Base-by-base conservation (phyloP, 2,888 invertebrate species). In the Abrostola tripartita region DNA sequence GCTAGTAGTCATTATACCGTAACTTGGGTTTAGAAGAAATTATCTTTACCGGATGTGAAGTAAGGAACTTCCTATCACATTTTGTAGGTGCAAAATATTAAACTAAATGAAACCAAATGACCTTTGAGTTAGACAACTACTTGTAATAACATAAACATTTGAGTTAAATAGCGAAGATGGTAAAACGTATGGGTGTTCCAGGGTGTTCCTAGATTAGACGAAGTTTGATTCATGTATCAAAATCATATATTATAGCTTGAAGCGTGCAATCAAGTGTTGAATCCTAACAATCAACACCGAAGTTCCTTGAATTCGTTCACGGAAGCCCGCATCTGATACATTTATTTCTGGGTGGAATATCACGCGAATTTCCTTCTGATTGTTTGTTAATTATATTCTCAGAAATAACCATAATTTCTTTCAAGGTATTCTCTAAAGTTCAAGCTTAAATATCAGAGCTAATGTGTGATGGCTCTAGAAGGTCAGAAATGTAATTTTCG, bases 291-390 rank as follows among this genome's bases (percentile, higher is more conserved):
- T 10, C 24, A 8, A 38, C 54, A 73, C 51, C 62, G 57, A 7
- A 52, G 35, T 69, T 69, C 70, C 47, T 54, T 37, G 75, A 71
- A 71, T 24, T 40, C 36, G 14, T n/a, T 57, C 38, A 54, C 70
- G 75, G 75, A 71, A 74, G 49, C 75, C 71, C 70, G 59, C 70
- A 74, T 74, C 9, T 0, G 41, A 7, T 2, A 6, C 36, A 50
- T 54, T 60, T 24, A 55, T 41, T 58, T 68, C 61, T 61, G 54
- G 56, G 37, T 61, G 37, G 7, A 68, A 7, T 50, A 68, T 57
- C 75, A 70, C 54, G 47, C 59, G 60, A 52, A 74, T 75, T 72
- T 65, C 44, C 57, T 55, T 55, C 47, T 70, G 72, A 72, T 72
- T 70, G 14, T 50, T 65, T 37, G 40, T 69, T 52, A 74, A 37